Conservation (phyloP, 2,888 invertebrate genomes). For the Sericinus montela region DNA sequence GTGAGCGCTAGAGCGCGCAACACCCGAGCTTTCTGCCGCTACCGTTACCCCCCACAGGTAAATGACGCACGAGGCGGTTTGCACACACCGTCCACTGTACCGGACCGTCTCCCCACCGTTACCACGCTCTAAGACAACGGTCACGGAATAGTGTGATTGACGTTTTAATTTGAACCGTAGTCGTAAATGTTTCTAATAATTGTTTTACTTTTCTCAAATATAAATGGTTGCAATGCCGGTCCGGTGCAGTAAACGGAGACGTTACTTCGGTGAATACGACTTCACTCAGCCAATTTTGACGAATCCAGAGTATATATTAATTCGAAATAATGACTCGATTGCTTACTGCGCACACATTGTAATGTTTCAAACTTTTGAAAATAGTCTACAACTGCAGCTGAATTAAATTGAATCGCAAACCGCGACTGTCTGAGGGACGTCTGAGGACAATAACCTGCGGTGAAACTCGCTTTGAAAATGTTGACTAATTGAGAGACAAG, state of each 20-base stretch:
- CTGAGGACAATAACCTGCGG: conserved; percentile 20
- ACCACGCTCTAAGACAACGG: background rate
- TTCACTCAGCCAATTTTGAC: background rate
- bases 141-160: no score
- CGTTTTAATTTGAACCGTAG: no score
- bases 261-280: conserved; percentile 7
- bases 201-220: background rate
- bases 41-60: conserved; percentile 71
- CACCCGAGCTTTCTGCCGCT: conserved; percentile 76
- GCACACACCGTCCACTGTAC: conserved; percentile 24
- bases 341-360: conserved; percentile 3
- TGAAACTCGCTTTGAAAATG: conserved; percentile 19
- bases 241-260: conserved; percentile 10
- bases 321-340: background rate
- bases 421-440: conserved; percentile 21
- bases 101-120: conserved; percentile 3
- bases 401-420: conserved; percentile 20
- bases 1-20: conserved; percentile 75
- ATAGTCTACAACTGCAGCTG: conserved; percentile 11
- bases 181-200: background rate
- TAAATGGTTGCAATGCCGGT: conserved; percentile 2
- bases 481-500: conserved; percentile 19
- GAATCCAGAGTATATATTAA: conserved; percentile 1
- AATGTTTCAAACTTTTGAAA: conserved; percentile 12
- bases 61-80: conserved; percentile 77